Evolutionary conservation across 2,888 invertebrate species (phyloP).

Genomic region (Euspilapteryx auroguttella): DNA sequence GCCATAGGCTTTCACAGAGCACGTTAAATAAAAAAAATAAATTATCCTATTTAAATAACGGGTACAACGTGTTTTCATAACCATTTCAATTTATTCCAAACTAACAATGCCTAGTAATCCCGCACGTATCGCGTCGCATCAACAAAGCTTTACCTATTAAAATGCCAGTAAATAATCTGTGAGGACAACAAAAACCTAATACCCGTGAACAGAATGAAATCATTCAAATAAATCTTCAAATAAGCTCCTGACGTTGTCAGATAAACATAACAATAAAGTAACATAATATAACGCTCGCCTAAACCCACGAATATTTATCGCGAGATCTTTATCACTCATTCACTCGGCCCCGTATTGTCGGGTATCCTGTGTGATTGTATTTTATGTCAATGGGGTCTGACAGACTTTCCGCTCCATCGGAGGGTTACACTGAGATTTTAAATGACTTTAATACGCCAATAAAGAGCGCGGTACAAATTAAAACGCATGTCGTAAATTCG

Average conservation of each 20-base stretch:
- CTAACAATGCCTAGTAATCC: too few species aligned
- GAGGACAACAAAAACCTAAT: background rate
- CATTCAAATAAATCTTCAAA: constrained; percentile 2
- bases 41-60: too few species aligned
- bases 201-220: background rate
- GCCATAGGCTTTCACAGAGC: too few species aligned
- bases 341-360: constrained; percentile 16
- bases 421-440: background rate
- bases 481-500: background rate
- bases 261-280: constrained; percentile 10
- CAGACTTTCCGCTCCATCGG: constrained; percentile 11
- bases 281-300: constrained; percentile 6
- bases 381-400: constrained; percentile 8
- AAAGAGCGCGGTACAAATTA: background rate
- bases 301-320: constrained; percentile 11
- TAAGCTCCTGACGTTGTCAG: constrained; percentile 3
- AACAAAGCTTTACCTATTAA: too few species aligned
- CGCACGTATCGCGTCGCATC: too few species aligned
- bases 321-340: constrained; percentile 17
- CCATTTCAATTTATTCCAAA: too few species aligned
- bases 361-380: constrained; percentile 15
- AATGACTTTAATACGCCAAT: background rate
- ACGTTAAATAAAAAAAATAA: too few species aligned
- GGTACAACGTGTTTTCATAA: too few species aligned
- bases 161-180: background rate